phyloP scores from a whole-genome alignment of 1,140 invertebrate genomes.

The Thaumatotibia leucotreta region DNA sequence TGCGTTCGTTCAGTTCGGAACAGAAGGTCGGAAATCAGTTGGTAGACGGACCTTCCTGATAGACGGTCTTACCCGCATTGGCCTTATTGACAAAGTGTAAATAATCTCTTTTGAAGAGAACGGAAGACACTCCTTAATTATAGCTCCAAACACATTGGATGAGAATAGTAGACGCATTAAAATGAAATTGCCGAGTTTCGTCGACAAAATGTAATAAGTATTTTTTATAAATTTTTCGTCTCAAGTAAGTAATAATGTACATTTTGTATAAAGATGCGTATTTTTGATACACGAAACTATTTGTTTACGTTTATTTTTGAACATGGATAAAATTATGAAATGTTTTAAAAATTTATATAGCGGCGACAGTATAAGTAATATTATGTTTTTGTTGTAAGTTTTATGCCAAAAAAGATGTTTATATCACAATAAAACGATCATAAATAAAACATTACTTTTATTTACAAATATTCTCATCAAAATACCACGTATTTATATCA shows the following conservation, averaged over 20 bases:
- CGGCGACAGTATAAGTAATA: background rate
- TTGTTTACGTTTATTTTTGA: background rate
- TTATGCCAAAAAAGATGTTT: constrained; percentile 31
- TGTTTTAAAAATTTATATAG: background rate
- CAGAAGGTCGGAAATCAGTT: too few relatives aligned
- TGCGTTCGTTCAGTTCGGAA: too few relatives aligned
- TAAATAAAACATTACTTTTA: background rate
- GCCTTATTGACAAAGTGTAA: too few relatives aligned
- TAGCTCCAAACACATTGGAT: too few relatives aligned
- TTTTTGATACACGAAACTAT: background rate
- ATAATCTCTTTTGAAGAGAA: too few relatives aligned
- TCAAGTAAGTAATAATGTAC: background rate
- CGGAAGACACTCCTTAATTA: too few relatives aligned
- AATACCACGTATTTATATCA: background rate
- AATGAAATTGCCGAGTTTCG: too few relatives aligned
- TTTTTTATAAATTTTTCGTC: too few relatives aligned
- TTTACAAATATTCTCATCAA: background rate
- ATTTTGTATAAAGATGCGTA: background rate
- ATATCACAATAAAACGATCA: constrained; percentile 12
- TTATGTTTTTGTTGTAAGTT: background rate
- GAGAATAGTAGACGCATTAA: too few relatives aligned
- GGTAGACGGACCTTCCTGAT: too few relatives aligned
- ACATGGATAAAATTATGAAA: background rate
- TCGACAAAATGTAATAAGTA: too few relatives aligned
- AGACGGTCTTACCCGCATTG: too few relatives aligned